Evolutionary conservation across 37 sponge, comb jelly and placozoan genomes (phyloP), one percentile per base, ranked within the genome.

Genomic region (Eunapius fragilis): DNA sequence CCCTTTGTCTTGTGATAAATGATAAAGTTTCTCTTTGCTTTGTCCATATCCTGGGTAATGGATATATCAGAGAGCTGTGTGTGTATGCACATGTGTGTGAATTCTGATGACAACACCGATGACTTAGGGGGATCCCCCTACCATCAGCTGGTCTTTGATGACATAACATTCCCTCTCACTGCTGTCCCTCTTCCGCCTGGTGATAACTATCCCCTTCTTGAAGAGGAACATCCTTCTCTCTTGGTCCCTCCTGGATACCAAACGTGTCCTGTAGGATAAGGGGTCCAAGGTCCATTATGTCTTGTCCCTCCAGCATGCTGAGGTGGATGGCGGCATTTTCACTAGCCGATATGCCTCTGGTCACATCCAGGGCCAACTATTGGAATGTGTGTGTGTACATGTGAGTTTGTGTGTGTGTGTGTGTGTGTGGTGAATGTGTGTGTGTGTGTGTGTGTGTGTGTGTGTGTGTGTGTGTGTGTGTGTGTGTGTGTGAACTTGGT

Each of bases 271-370:
- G 93, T 25, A 93, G 30, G 13, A 84, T 69, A 22, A 89, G 86
- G 27, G 76, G 71, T 37, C 89, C 89, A 7, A 82, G 58, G 25
- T 82, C 71, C 78, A 58, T 80, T 37, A 47, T 84, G 12, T 47
- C 70, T 24, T 49, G 33, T 22, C 72, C 85, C 68, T 96, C 92
- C 37, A 96, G 48, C 85, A 92, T 84, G 48, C 78, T 82, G 79
- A 88, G 89, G 86, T 96, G 96, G 41, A 96, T 89, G 25, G 87
- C 83, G 67, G 91, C 91, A 90, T 96, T 96, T 25, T 94, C 94
- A 32, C 77, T 78, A 68, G 77, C 36, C 3, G 94, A 93, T 70
- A 95, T 85, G 41, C 83, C 88, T 23, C 83, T 45, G 25, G 90
- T 86, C 19, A 92, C 92, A 14, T 82, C 85, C 26, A 90, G 47